phyloP scores from a whole-genome alignment of 2,797 vertebrate genomes.

The Scolopax rusticola region DNA sequence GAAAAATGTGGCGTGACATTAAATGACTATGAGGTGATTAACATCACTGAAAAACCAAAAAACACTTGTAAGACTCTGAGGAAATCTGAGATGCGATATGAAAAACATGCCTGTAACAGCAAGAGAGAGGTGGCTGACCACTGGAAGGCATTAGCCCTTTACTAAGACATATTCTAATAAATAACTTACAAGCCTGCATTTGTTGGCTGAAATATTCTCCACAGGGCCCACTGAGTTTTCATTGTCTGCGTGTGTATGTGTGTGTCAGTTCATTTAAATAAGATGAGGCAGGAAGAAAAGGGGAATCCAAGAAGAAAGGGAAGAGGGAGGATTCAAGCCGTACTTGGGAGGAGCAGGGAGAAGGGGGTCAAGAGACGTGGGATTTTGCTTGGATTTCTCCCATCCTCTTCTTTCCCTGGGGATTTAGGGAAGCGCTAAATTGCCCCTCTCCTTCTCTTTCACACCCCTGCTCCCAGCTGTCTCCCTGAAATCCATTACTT shows the following conservation, averaged over 20 bases:
- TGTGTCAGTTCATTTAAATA: not conserved
- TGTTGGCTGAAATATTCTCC: slow-evolving; percentile 1
- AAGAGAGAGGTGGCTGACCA: slow-evolving; percentile 39
- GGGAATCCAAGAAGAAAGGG: not conserved
- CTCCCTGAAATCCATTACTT: not conserved
- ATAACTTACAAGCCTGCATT: slow-evolving; percentile 12
- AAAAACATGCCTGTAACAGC: slow-evolving; percentile 21
- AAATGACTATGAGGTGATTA: slow-evolving; percentile 65
- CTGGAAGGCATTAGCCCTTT: slow-evolving; percentile 5
- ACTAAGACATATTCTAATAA: slow-evolving; percentile 42
- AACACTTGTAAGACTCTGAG: slow-evolving; percentile 3
- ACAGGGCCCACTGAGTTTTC: slow-evolving; percentile 21
- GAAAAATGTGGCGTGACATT: slow-evolving; percentile 30
- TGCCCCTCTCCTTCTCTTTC: not conserved
- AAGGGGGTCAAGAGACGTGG: too few relatives aligned
- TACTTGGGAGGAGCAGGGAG: not conserved
- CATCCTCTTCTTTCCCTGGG: not conserved
- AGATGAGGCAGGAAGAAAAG: not conserved
- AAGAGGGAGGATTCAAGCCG: not conserved
- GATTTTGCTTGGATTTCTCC: not conserved
- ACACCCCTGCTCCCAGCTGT: too few relatives aligned
- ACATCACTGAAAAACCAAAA: slow-evolving; percentile 47
- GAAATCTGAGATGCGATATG: slow-evolving; percentile 31
- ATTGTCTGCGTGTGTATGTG: not conserved
- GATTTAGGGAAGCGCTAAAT: not conserved